phyloP scores from a whole-genome alignment of 2,888 invertebrate genomes.

The Euproctis similis region DNA sequence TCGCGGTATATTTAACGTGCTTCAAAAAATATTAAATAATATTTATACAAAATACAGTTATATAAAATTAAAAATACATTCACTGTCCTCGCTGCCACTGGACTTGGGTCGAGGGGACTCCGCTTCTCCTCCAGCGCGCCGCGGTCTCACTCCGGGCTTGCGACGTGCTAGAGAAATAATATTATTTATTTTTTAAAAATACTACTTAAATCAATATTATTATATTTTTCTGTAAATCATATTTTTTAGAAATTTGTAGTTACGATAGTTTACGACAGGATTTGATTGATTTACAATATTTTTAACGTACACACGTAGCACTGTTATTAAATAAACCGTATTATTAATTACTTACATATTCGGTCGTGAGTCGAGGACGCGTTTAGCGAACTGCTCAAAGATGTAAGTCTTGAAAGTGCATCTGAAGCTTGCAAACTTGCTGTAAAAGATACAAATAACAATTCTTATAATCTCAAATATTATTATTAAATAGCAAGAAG shows the following conservation, averaged over 20 bases:
- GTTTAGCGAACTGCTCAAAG: constrained; percentile 73
- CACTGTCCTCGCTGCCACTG: constrained; percentile 78
- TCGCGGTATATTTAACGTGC: no score
- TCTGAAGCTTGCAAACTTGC: constrained; percentile 63
- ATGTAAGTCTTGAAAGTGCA: constrained; percentile 72
- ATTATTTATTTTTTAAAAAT: neutral
- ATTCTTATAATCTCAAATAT: neutral
- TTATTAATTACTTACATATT: constrained; percentile 62
- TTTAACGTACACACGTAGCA: no score
- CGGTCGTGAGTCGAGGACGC: constrained; percentile 57
- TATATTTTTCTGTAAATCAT: no score
- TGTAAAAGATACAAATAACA: constrained; percentile 23
- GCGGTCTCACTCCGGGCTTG: constrained; percentile 83
- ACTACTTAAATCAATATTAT: neutral
- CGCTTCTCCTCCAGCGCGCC: constrained; percentile 57
- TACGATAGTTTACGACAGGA: no score
- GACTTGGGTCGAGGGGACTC: constrained; percentile 65
- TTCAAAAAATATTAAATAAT: no score
- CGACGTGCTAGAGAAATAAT: constrained; percentile 74
- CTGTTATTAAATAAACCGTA: no score
- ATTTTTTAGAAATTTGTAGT: no score
- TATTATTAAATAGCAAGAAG: neutral
- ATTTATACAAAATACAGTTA: no score
- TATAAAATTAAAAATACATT: constrained; percentile 48
- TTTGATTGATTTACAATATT: no score